phyloP scores from a whole-genome alignment of 2,113 vertebrate genomes.

The Erythrocercus mccallii region DNA sequence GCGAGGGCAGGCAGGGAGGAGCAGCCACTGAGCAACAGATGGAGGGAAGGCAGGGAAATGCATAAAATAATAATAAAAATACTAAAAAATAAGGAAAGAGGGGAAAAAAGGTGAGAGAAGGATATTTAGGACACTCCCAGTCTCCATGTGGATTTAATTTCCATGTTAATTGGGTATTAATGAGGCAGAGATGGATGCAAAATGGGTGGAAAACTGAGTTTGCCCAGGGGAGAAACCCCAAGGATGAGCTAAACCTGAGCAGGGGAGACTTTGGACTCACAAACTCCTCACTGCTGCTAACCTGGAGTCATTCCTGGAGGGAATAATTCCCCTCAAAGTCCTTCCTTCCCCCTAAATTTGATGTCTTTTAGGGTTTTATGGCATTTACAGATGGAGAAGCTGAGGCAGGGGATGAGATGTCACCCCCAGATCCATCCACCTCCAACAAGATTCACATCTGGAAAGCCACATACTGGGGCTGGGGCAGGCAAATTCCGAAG shows the following conservation, averaged over 20 bases:
- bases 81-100: neutral
- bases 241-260: neutral
- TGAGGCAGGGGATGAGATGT: neutral
- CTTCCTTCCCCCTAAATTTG: neutral
- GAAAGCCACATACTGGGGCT: neutral
- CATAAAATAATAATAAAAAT: neutral
- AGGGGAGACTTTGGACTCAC: neutral
- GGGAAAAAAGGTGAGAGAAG: neutral
- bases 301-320: neutral
- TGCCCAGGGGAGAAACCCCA: neutral
- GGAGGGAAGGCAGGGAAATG: constrained; percentile 31
- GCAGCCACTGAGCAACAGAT: constrained; percentile 21
- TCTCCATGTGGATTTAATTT: neutral
- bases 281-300: neutral
- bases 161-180: neutral
- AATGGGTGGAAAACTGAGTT: neutral
- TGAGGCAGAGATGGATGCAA: constrained; percentile 11
- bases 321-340: neutral
- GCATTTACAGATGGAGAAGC: neutral
- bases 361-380: accelerated
- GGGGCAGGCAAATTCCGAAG: neutral
- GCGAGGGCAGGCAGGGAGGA: neutral
- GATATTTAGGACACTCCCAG: neutral
- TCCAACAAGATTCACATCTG: neutral
- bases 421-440: neutral